phyloP scores from a whole-genome alignment of 2,113 vertebrate species.

The Xerus inauris region DNA sequence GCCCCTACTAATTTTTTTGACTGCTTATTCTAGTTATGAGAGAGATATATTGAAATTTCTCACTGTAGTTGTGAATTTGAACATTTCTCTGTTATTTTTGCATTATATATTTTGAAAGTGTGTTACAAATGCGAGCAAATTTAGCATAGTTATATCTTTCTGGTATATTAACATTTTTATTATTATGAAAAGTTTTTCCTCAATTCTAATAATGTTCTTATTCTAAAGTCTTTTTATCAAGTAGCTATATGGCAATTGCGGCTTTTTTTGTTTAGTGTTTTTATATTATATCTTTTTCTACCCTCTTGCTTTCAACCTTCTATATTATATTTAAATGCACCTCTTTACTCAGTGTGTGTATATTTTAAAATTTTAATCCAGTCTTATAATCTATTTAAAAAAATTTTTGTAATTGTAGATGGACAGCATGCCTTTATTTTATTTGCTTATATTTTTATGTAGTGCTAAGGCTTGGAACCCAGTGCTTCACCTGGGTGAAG shows the following conservation, averaged over 20 bases:
- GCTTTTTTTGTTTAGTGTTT: neutral
- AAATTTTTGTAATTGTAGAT: no score
- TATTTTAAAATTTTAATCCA: neutral
- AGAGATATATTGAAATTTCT: neutral
- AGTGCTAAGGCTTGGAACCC: no score
- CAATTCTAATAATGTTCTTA: constrained; percentile 8
- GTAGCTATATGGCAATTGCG: neutral
- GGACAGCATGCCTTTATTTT: no score
- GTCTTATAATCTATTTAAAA: neutral
- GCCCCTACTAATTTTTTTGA: neutral
- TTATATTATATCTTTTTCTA: neutral
- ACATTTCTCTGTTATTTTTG: neutral
- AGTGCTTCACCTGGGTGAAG: no score
- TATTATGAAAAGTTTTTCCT: constrained; percentile 5
- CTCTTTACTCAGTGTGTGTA: neutral
- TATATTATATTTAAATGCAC: neutral
- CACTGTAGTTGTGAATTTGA: neutral
- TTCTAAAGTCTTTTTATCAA: constrained; percentile 19
- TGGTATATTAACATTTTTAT: neutral
- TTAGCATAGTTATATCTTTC: neutral
- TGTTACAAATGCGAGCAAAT: neutral
- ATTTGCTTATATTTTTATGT: no score
- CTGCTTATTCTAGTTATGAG: neutral
- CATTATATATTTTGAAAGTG: constrained; percentile 18
- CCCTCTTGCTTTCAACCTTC: neutral